Evolutionary conservation across 2,113 vertebrate genomes (phyloP).

Genomic region (Pluvialis apricaria): DNA sequence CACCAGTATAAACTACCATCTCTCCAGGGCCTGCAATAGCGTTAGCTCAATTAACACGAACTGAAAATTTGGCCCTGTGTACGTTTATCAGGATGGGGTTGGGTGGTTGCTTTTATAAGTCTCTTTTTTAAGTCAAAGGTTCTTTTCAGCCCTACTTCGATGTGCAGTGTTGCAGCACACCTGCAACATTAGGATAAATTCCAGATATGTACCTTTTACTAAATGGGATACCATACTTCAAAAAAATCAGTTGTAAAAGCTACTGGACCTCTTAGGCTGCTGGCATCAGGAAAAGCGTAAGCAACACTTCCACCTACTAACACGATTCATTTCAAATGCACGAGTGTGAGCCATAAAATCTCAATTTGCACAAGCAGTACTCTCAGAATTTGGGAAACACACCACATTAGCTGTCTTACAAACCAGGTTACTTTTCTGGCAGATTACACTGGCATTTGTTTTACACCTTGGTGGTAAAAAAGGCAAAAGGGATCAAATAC

Average conservation of each 20-base stretch:
- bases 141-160: background rate
- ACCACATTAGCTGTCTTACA: background rate
- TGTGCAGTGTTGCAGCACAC: background rate
- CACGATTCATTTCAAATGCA: background rate
- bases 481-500: background rate
- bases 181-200: background rate
- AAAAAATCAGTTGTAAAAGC: background rate
- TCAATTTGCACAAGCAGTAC: background rate
- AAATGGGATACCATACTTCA: rapidly evolving
- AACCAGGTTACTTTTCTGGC: background rate
- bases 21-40: background rate
- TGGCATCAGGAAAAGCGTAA: background rate
- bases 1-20: background rate
- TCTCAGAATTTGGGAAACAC: background rate
- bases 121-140: background rate
- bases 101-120: background rate
- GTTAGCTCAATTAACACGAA: background rate
- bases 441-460: background rate
- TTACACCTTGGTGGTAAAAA: background rate
- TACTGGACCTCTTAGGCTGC: background rate
- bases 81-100: rapidly evolving
- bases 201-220: background rate
- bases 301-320: background rate
- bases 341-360: background rate
- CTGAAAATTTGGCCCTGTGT: background rate